A percentile compares a stretch with the other conserved stretches of the same genome.
These are phyloP conservation scores for Ptychodera flava DNA, from an alignment of 35 echinoderm and acorn worm species.

Conservation along the genomic window DNA sequence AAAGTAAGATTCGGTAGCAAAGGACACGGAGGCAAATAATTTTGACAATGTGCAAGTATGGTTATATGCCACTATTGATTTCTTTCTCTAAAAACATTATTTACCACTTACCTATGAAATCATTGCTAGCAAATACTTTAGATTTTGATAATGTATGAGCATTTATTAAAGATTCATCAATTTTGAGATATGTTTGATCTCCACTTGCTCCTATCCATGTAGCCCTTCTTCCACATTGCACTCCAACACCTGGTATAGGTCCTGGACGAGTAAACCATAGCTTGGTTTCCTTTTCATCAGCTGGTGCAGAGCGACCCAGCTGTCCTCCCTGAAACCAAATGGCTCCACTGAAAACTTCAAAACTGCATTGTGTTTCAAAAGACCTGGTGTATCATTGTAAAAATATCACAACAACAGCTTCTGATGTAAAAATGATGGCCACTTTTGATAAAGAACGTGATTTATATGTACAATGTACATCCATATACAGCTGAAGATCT, in stretches of 20 bases:
- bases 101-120: constrained; percentile 71
- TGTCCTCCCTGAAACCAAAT: constrained; percentile 76
- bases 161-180: constrained; percentile 90
- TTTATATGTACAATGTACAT: too few relatives aligned
- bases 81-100: too few relatives aligned
- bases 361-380: too few relatives aligned
- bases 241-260: constrained; percentile 57
- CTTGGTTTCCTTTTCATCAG: constrained; percentile 69
- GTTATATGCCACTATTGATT: too few relatives aligned
- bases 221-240: constrained; percentile 58
- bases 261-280: constrained; percentile 57
- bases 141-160: constrained; percentile 82
- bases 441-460: too few relatives aligned
- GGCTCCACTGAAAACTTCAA: neutral
- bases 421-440: too few relatives aligned
- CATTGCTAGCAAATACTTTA: constrained; percentile 73
- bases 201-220: constrained; percentile 81
- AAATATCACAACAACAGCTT: too few relatives aligned
- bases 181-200: constrained; percentile 84
- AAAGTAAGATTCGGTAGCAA: too few relatives aligned
- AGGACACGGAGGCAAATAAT: too few relatives aligned
- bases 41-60: too few relatives aligned
- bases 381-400: too few relatives aligned
- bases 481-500: too few relatives aligned
- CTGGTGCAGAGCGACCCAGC: constrained; percentile 66